These are phyloP conservation scores for Leucoraja ocellata DNA, from an alignment of 2,797 vertebrate species.

Conservation along the genomic window DNA sequence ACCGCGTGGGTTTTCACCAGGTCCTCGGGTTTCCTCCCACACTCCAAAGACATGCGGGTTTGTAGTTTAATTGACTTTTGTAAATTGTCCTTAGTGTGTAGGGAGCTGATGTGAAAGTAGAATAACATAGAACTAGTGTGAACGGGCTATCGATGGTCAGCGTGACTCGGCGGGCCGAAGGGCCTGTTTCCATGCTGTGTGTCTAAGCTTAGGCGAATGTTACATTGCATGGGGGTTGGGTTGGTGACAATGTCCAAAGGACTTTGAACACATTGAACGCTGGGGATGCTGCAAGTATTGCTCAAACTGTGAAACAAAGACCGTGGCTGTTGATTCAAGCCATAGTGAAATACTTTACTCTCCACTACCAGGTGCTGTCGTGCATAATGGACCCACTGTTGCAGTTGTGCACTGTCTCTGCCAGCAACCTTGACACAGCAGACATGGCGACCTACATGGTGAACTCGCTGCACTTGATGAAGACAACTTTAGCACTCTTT, in stretches of 20 bases:
- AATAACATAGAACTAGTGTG: no score
- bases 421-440: conserved; percentile 88
- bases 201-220: no score
- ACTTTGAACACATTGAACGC: neutral
- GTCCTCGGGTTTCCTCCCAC: no score
- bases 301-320: neutral
- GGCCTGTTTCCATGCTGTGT: no score
- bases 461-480: conserved; percentile 96
- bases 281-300: neutral
- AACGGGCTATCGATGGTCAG: no score
- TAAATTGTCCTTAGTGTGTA: no score
- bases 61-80: no score
- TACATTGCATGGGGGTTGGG: neutral
- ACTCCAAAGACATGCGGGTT: no score
- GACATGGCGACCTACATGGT: conserved; percentile 99
- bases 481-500: conserved; percentile 86
- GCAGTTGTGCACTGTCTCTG: conserved; percentile 89
- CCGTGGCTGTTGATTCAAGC: neutral
- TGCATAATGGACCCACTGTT: conserved; percentile 91
- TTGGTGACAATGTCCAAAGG: neutral
- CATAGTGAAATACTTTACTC: conserved; percentile 34
- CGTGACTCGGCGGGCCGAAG: no score
- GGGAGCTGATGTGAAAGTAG: no score
- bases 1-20: no score
- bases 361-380: conserved; percentile 74